Evolutionary conservation across 1,140 invertebrate genomes (phyloP), one percentile per base, ranked within the genome.

Genomic region (Delia radicum): DNA sequence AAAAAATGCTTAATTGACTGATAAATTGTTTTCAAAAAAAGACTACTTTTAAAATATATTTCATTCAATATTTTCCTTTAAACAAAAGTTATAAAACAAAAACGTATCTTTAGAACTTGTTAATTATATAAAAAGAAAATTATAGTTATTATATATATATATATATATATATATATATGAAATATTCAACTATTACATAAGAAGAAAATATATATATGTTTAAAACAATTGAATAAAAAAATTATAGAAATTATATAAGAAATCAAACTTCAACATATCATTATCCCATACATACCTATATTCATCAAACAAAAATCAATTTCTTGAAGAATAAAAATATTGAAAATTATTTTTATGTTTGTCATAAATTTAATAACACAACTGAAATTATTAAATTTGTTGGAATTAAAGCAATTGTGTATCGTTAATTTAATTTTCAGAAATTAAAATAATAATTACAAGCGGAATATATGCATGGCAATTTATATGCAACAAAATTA

Each of bases 231-330:
- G 24, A 69, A 24, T 21, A 18, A 12, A 37, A 69, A 69, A 65
- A 2, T 18, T 18, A 37, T 37, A 27, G 21, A 31, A 28, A 33
- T 31, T 31, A 67, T 3, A 31, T 33, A 69, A 5, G 12, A 33
- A 69, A 69, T 18, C 28, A 67, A 69, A 69, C 18, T 65, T 69
- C 65, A 69, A 69, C 65, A 69, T 69, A 69, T 69, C 65, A 69
- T 24, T 69, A 33, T 33, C 29, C 1, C 6, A 69, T 33, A 69
- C 12, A 69, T 42, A 67, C n/a, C 31, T 31, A 63, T 7, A 26
- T 26, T 10, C 13, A 65, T 6, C 13, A 69, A 21, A 69, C 10
- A 18, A 37, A 69, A 33, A 69, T 33, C 27, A n/a, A n/a, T n/a
- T 65, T n/a, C 28, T 29, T 29, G 2, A 65, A 65, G 12, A 65